phyloP scores from a whole-genome alignment of 2,113 vertebrate genomes.

The Peucedramus taeniatus region DNA sequence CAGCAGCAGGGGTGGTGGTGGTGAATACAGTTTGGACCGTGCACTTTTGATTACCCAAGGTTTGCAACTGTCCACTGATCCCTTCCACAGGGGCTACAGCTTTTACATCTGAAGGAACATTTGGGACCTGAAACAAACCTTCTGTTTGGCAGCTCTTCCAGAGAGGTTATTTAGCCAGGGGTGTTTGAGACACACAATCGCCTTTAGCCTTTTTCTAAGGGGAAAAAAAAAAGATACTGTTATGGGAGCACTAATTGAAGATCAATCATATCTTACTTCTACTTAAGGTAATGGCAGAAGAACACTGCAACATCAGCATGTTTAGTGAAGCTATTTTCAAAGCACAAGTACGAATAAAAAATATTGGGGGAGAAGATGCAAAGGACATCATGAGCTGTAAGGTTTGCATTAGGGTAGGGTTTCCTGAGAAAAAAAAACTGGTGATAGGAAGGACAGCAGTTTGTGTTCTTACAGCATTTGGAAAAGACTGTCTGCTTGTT shows the following conservation, averaged over 20 bases:
- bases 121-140: constrained; percentile 65
- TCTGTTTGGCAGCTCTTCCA: constrained; percentile 35
- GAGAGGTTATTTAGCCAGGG: constrained; percentile 42
- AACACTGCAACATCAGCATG: background rate
- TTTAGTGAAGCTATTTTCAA: constrained; percentile 9
- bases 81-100: background rate
- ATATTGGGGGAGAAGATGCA: background rate
- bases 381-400: background rate
- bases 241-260: background rate
- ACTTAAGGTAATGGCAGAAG: background rate
- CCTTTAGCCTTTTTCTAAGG: constrained; percentile 32
- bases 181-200: background rate
- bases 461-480: background rate
- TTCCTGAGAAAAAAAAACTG: background rate
- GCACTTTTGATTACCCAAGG: background rate
- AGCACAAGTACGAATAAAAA: background rate
- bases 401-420: background rate
- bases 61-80: background rate
- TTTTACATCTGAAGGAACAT: background rate
- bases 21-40: background rate
- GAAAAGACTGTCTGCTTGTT: background rate
- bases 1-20: background rate
- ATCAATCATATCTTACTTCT: background rate
- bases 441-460: background rate
- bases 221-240: background rate